Evolutionary conservation across 1,140 invertebrate genomes (phyloP).

Genomic region (Thrips palmi): DNA sequence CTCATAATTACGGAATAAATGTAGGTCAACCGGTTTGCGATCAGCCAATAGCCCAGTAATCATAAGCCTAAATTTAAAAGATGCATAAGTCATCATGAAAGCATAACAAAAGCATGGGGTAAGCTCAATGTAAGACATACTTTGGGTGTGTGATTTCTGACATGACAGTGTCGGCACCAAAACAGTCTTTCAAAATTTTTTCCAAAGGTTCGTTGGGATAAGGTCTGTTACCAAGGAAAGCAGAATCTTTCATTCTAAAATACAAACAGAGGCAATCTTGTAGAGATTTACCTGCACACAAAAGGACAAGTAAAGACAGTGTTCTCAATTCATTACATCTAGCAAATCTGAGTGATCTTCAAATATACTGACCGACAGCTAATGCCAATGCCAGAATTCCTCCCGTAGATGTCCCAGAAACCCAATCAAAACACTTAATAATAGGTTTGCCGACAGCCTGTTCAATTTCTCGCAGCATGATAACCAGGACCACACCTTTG

Average conservation of each 20-base stretch:
- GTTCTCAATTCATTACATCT: too few species aligned
- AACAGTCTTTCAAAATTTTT: constrained; percentile 64
- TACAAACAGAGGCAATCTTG: constrained; percentile 69
- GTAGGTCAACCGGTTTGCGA: constrained; percentile 77
- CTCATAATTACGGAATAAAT: constrained; percentile 82
- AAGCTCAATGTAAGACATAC: constrained; percentile 23
- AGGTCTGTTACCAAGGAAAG: constrained; percentile 70
- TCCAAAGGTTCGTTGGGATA: constrained; percentile 73
- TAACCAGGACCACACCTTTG: constrained; percentile 66
- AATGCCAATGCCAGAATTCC: too few species aligned
- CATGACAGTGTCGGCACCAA: constrained; percentile 70
- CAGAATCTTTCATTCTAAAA: constrained; percentile 75
- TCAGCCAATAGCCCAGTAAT: constrained; percentile 77
- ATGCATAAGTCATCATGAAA: not conserved
- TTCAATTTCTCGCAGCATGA: constrained; percentile 67
- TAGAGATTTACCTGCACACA: constrained; percentile 41
- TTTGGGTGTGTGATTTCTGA: constrained; percentile 62
- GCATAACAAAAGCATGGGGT: too few species aligned
- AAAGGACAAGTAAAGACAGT: too few species aligned
- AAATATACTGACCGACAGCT: too few species aligned
- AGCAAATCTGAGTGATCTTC: too few species aligned
- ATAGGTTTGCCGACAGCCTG: constrained; percentile 45
- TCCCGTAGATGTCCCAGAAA: constrained; percentile 89
- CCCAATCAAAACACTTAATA: constrained; percentile 78
- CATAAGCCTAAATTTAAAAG: constrained; percentile 39